Evolutionary conservation across 1,140 invertebrate genomes (phyloP).

Genomic region (Meloidogyne hapla): DNA sequence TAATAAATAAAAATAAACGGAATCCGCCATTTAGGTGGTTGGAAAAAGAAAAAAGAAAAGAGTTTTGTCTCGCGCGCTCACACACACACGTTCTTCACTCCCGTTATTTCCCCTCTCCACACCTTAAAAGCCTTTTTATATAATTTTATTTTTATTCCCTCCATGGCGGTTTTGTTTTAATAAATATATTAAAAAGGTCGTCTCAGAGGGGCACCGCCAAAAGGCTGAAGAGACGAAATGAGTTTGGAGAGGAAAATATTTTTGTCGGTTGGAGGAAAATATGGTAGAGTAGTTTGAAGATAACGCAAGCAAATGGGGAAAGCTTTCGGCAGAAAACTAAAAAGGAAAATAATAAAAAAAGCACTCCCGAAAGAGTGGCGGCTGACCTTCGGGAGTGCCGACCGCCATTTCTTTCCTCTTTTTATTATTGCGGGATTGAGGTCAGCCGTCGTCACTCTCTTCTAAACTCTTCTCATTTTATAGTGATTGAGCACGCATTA

Average conservation of each 20-base stretch:
- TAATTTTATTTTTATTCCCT: neutral
- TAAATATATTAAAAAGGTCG: neutral
- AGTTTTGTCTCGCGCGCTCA: neutral
- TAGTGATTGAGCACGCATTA: conserved; percentile 28
- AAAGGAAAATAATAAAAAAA: too few relatives aligned
- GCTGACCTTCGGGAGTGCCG: conserved; percentile 10
- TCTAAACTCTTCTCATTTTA: neutral
- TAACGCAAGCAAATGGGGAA: neutral
- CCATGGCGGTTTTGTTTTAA: conserved; percentile 19
- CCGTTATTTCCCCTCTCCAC: neutral
- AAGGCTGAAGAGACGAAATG: neutral
- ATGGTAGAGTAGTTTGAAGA: neutral
- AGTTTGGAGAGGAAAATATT: neutral
- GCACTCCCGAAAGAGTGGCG: neutral
- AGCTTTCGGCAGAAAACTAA: neutral
- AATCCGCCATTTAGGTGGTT: neutral
- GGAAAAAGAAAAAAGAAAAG: neutral
- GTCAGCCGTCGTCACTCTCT: conserved; percentile 12
- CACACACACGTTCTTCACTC: neutral
- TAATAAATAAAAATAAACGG: conserved; percentile 13
- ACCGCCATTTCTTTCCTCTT: neutral
- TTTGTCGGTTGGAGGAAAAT: conserved; percentile 17
- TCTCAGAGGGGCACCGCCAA: conserved; percentile 8
- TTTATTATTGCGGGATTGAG: conserved; percentile 16
- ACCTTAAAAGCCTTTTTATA: conserved; percentile 16